These are phyloP conservation scores for Hypotaenidia philippensis DNA, from an alignment of 2,797 vertebrate species.

Conservation along the genomic window DNA sequence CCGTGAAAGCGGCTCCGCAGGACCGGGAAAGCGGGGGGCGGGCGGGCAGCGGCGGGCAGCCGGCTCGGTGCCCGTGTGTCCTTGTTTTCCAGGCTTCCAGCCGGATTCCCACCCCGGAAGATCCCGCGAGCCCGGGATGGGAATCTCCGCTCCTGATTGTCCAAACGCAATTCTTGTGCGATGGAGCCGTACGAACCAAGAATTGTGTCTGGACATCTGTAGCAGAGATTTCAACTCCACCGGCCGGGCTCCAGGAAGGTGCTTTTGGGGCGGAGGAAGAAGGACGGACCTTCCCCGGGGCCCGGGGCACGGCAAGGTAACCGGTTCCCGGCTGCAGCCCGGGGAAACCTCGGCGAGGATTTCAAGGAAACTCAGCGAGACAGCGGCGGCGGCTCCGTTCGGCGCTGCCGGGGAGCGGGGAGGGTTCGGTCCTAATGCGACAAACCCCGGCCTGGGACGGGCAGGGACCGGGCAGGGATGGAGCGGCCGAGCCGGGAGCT, in stretches of 20 bases:
- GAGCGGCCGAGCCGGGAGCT: background rate
- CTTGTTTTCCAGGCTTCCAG: slow-evolving; percentile 57
- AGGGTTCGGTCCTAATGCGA: background rate
- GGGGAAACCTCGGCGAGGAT: background rate
- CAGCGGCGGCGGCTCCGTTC: background rate
- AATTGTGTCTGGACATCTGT: slow-evolving; percentile 99
- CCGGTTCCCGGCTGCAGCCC: background rate
- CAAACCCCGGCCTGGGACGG: background rate
- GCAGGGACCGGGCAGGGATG: background rate
- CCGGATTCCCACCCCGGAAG: slow-evolving; percentile 25
- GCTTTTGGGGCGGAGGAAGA: background rate
- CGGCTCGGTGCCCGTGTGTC: slow-evolving; percentile 33
- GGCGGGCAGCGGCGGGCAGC: background rate
- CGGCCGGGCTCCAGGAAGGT: slow-evolving; percentile 16
- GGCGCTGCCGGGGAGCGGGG: background rate
- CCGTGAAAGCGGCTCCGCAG: background rate
- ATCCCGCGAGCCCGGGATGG: slow-evolving; percentile 31
- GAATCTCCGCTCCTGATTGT: slow-evolving; percentile 91
- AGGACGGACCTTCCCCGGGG: background rate
- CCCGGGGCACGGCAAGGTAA: slow-evolving; percentile 44
- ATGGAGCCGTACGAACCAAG: slow-evolving; percentile 91
- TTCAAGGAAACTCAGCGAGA: background rate
- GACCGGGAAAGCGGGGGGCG: background rate
- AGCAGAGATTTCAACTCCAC: slow-evolving; percentile 88
- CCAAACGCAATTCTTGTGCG: slow-evolving; percentile 99